phyloP scores from a whole-genome alignment of 1,140 invertebrate genomes.

The Lamellibrachia luymesi region DNA sequence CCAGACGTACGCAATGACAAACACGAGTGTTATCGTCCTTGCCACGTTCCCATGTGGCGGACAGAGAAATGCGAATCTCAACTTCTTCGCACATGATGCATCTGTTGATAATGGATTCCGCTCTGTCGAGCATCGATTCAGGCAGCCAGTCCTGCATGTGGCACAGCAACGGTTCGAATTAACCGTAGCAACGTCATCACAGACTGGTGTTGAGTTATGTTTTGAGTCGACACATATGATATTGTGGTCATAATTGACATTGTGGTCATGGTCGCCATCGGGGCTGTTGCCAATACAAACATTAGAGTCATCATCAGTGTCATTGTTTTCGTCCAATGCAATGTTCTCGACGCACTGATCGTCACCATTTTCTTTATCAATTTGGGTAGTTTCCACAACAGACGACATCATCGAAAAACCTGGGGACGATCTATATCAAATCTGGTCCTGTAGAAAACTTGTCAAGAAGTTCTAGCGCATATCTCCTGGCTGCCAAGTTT shows the following conservation, averaged over 20 bases:
- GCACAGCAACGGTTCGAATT: neutral
- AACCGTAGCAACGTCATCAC: neutral
- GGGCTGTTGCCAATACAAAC: neutral
- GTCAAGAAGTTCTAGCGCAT: neutral
- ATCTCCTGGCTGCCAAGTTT: too few relatives aligned
- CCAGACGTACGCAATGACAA: slow-evolving; percentile 67
- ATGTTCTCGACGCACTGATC: neutral
- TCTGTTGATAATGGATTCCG: slow-evolving; percentile 41
- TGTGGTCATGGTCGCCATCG: neutral
- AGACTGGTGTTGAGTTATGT: neutral
- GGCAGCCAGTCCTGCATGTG: neutral
- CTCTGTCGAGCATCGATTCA: slow-evolving; percentile 31
- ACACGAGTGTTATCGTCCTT: slow-evolving; percentile 33
- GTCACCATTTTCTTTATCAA: neutral
- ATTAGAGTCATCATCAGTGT: neutral
- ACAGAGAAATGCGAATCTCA: slow-evolving; percentile 39
- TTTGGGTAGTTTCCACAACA: neutral
- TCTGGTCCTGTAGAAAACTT: neutral
- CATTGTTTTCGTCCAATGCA: neutral
- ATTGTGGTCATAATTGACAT: neutral
- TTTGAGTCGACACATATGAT: neutral
- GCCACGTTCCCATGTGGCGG: slow-evolving; percentile 47
- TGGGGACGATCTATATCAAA: neutral
- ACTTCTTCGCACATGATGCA: slow-evolving; percentile 27
- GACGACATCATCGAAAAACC: neutral